Evolutionary conservation across 2,113 vertebrate genomes (phyloP), one percentile per base, ranked within the genome.

Genomic region (Perognathus longimembris): DNA sequence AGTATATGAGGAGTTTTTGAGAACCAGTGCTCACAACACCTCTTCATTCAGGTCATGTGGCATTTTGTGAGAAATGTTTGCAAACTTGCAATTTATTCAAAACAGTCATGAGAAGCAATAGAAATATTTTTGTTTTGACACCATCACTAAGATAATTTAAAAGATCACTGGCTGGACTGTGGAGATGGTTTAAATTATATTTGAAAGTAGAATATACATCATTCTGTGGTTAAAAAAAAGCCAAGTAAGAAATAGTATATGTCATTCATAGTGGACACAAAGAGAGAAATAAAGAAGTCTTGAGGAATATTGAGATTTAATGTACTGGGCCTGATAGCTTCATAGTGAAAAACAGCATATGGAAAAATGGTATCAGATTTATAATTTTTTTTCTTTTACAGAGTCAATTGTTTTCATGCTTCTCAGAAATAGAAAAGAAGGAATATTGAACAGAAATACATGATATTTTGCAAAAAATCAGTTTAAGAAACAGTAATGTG

Each of bases 391-490:
- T 10, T 1, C 76, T 79, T 57, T 76, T 0, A 61, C 21, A 36
- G 20, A 18, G 1, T 66, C 5, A 89, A 83, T 36, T 30, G 0
- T n/a, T 91, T 82, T 15, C 88, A 34, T 75, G 36, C 61, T 84
- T 92, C 32, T 85, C 1, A 57, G 64, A 92, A 38, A 90, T 59
- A 20, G 26, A 78, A 90, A 38, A 89, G 8, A 2, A 88, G 77
- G 0, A 73, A 14, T 30, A 38, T 75, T 69, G 84, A 5, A 93
- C 24, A 75, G 24, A 83, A 90, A 80, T 17, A 34, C 10, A 36
- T 8, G 61, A 64, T 21, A 90, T 74, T 81, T 92, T 84, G 21
- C 42, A 95, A 87, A 95, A 87, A 89, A 61, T 92, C 81, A 74
- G 6, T 76, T 85, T 74, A 75, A 26, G 61, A 61, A 30, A 7